Evolutionary conservation across 2,888 invertebrate genomes (phyloP), one percentile per base, ranked within the genome.

Genomic region (Phalera bucephala): DNA sequence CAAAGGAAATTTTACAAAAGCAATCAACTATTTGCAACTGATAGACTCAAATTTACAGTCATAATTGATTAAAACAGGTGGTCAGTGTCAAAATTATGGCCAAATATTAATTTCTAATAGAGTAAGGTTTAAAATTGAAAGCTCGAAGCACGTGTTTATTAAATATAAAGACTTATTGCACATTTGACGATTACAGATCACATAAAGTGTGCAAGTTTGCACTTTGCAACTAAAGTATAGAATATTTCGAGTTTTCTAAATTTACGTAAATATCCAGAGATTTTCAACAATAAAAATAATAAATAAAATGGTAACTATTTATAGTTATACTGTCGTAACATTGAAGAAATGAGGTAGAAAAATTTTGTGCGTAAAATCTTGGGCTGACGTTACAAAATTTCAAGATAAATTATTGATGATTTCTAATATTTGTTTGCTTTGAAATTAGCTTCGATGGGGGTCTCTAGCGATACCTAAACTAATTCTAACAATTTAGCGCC

Each of bases 391-490:
- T 43, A 45, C 39, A 31, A 41, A 40, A 36, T 40, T 42, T 34
- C 35, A 9, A 0, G 8, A 34, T 22, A 31, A 52, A 47, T 38
- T 43, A 39, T 35, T 45, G 38, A 56, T 52, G 53, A 46, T 60
- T 48, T 50, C 49, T 49, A 56, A 52, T 13, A 5, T 33, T 55
- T 52, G 45, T 40, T 51, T 51, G 40, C 46, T 58, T 58, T 36
- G 46, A 64, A 55, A 65, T 67, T 67, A 62, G 66, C 64, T 62
- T 61, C 39, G 50, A 61, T 66, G 78, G 76, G 78, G 80, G 80
- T 76, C 52, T 78, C 87, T 88, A 87, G 87, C 87, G 87, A 79
- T 73, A 72, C 69, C 85, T 87, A 88, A 72, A 71, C 84, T 86
- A 84, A 71, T 52, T 36, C 57, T 58, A 57, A 38, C 22, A 47